Evolutionary conservation across 2,888 invertebrate species (phyloP).

Genomic region (Eupithecia centaureata): DNA sequence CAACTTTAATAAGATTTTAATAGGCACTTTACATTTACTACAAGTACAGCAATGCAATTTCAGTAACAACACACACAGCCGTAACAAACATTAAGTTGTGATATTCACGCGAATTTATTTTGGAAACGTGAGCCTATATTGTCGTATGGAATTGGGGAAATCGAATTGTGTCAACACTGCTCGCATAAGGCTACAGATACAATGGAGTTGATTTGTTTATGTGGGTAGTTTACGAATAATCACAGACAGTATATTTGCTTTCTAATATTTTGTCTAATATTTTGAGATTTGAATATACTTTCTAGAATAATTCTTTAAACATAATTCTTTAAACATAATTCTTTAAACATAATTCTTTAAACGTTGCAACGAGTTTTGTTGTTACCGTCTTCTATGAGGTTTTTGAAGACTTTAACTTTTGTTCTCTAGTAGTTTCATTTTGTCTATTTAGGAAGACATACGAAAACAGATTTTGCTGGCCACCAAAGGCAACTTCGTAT

Average conservation of each 20-base stretch:
- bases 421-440: no score
- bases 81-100: slow-evolving; percentile 41
- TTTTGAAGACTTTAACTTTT: no score
- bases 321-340: no score
- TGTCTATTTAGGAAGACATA: no score
- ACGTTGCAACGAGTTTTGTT: no score
- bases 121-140: slow-evolving; percentile 59
- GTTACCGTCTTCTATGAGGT: no score
- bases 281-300: background rate
- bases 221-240: background rate
- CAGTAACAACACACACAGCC: slow-evolving; percentile 24
- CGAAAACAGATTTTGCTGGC: no score
- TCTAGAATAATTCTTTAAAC: no score
- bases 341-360: no score
- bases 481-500: no score
- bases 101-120: slow-evolving; percentile 55
- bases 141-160: slow-evolving; percentile 69
- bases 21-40: slow-evolving; percentile 23
- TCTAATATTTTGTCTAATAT: background rate
- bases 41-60: slow-evolving; percentile 32
- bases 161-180: slow-evolving; percentile 66
- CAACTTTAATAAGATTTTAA: slow-evolving; percentile 28
- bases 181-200: slow-evolving; percentile 45
- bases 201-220: slow-evolving; percentile 9
- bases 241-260: background rate